Evolutionary conservation across 2,113 vertebrate genomes (phyloP).

Genomic region (Cyanistes caeruleus): DNA sequence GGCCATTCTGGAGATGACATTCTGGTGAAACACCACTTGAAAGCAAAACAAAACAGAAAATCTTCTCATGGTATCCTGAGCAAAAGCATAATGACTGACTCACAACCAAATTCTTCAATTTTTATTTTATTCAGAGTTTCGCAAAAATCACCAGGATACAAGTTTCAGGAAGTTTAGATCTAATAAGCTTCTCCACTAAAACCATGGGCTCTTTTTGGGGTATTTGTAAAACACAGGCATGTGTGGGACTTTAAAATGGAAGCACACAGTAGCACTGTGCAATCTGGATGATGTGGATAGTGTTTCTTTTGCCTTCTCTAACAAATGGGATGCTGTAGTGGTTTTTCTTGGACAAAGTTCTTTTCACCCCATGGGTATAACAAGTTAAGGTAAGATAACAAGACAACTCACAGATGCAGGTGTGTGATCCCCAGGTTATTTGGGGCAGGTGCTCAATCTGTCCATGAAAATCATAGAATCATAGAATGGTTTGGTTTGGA

Average conservation of each 20-base stretch:
- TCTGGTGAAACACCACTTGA: background rate
- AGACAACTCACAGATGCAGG: background rate
- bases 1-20: background rate
- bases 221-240: background rate
- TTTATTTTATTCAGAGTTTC: background rate
- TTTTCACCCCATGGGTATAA: background rate
- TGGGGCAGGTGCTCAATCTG: background rate
- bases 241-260: background rate
- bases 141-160: background rate
- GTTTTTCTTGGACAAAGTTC: background rate
- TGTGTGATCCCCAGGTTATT: background rate
- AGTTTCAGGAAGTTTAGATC: background rate
- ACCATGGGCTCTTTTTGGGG: background rate
- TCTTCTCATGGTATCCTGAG: background rate
- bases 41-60: background rate
- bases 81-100: background rate
- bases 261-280: fast-evolving
- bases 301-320: background rate
- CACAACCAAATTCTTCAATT: background rate
- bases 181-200: background rate
- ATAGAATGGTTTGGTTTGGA: background rate
- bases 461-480: fast-evolving
- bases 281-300: fast-evolving
- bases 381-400: background rate
- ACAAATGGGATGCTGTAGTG: fast-evolving